Evolutionary conservation across 2,113 vertebrate genomes (phyloP), one percentile per base, ranked within the genome.

Genomic region (Grantiella picta): DNA sequence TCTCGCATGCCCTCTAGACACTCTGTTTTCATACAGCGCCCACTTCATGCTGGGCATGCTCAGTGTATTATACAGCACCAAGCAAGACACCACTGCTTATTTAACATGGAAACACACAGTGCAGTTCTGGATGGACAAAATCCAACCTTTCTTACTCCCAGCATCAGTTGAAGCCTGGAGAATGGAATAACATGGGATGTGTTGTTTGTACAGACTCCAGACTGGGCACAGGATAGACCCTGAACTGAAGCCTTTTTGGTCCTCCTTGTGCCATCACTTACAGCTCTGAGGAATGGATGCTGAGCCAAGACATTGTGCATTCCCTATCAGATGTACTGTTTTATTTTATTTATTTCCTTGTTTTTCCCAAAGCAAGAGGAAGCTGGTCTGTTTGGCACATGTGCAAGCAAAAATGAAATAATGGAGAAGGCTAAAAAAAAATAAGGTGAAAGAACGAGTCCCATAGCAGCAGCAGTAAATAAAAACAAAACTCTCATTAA

Each of bases 401-500:
- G 7, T 31, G 63, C 50, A 79, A 91, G 45, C 0, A 2, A 59
- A 92, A 85, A 80, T 69, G 18, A 72, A 92, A 84, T 80, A 82
- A 85, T 35, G 35, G 50, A 60, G 18, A 64, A 33, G 14, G 1
- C 7, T 12, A 22, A 5, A 0, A 0, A 1, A 23, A 56, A 66
- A 49, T 18, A 38, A 10, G 12, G 36, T 42, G 24, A 53, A 86
- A 72, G 40, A 25, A 75, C 24, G 27, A 85, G n/a, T 93, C 42
- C 33, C 0, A 1, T 89, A 42, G 52, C 47, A 89, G 89, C 36
- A 79, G 22, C 59, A 65, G 45, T 92, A 95, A 93, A 95, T 75
- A 93, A 85, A 93, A 95, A 45, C 36, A 65, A 86, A 61, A 20
- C 27, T 70, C 36, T 84, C 0, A 21, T 96, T 95, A 96, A 92